Conservation (phyloP, 1,140 invertebrate genomes). For the Mycetomoellerius zeteki region DNA sequence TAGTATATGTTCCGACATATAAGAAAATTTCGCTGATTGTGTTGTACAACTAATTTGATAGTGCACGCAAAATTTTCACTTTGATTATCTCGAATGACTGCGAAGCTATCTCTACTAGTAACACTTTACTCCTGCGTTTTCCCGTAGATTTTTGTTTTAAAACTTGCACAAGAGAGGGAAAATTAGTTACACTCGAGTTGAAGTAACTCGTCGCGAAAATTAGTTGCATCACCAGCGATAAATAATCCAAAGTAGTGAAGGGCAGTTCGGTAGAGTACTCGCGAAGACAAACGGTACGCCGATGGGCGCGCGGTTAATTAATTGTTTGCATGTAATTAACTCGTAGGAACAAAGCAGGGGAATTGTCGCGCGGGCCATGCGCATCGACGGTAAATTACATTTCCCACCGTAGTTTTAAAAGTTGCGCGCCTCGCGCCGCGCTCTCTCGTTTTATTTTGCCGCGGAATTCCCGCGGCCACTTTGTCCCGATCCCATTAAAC, state of each 20-base stretch:
- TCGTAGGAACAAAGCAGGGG: constrained; percentile 46
- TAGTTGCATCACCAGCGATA: constrained; percentile 4
- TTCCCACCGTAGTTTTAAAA: constrained; percentile 67
- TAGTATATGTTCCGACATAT: not conserved
- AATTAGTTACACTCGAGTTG: constrained; percentile 20
- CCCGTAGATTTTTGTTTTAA: constrained; percentile 14
- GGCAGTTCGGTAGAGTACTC: not conserved
- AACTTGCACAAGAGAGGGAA: not conserved
- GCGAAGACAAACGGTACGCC: constrained; percentile 52
- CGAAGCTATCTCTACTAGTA: not conserved
- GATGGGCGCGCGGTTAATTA: constrained; percentile 53
- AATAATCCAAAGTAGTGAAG: constrained; percentile 23
- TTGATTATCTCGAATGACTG: constrained; percentile 1
- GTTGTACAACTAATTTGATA: not conserved
- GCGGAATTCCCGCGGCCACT: constrained; percentile 58
- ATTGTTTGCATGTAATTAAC: constrained; percentile 62
- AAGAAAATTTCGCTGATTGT: not conserved
- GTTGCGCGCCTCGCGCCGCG: constrained; percentile 17
- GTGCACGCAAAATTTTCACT: not conserved
- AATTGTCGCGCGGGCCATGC: constrained; percentile 32
- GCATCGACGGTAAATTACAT: constrained; percentile 54
- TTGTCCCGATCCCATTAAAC: constrained; percentile 60
- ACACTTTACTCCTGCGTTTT: not conserved
- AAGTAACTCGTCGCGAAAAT: constrained; percentile 28
- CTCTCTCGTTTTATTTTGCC: constrained; percentile 60